phyloP scores from a whole-genome alignment of 2,888 invertebrate species.

The Homarus gammarus region DNA sequence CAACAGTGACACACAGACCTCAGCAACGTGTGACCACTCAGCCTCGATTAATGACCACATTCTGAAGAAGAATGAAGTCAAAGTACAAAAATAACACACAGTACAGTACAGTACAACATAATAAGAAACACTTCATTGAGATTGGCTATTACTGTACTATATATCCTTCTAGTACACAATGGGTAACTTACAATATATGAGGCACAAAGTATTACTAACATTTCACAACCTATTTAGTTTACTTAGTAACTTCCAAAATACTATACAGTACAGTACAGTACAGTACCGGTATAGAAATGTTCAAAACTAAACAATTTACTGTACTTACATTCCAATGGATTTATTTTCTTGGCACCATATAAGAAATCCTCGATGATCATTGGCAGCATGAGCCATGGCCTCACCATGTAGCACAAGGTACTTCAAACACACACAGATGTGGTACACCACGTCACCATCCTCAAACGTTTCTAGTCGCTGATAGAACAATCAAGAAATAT shows the following conservation, averaged over 20 bases:
- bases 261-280: no score
- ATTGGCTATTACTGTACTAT: no score
- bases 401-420: slow-evolving; percentile 95
- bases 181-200: no score
- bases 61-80: slow-evolving; percentile 81
- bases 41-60: slow-evolving; percentile 95
- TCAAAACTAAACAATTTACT: not conserved
- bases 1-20: slow-evolving; percentile 93
- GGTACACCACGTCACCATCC: slow-evolving; percentile 95
- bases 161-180: no score
- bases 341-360: slow-evolving; percentile 96
- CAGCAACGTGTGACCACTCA: slow-evolving; percentile 95
- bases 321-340: slow-evolving; percentile 67
- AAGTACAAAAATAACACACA: not conserved
- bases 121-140: no score
- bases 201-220: no score
- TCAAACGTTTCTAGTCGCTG: slow-evolving; percentile 78
- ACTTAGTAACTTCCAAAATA: no score
- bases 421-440: slow-evolving; percentile 94
- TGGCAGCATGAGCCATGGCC: slow-evolving; percentile 90
- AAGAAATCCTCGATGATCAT: slow-evolving; percentile 94
- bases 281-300: no score
- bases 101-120: no score
- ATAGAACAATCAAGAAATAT: not conserved
- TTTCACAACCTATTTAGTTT: no score